Conservation (phyloP, 2,888 invertebrate genomes). For the Ceriagrion tenellum region DNA sequence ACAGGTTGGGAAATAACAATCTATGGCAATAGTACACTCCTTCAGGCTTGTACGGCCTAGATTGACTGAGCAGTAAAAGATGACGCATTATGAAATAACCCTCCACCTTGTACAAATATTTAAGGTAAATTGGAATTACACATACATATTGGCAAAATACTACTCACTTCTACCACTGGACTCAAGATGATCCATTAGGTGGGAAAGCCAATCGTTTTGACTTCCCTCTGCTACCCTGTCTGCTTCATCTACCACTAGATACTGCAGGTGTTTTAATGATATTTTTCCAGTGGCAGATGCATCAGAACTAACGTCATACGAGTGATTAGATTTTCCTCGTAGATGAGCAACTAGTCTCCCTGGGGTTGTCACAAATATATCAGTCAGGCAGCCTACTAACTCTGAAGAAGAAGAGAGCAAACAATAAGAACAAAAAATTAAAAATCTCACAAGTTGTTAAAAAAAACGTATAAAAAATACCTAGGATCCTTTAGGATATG, state of each 20-base stretch:
- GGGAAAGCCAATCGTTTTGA: conserved; percentile 94
- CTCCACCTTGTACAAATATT: too few species aligned
- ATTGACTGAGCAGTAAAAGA: too few species aligned
- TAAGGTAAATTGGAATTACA: conserved; percentile 9
- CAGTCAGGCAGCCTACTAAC: conserved; percentile 82
- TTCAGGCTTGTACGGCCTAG: too few species aligned
- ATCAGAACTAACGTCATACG: not conserved
- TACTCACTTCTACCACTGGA: conserved; percentile 71
- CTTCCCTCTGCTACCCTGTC: conserved; percentile 96
- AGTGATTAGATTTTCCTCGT: conserved; percentile 78
- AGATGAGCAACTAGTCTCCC: conserved; percentile 96
- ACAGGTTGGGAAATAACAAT: too few species aligned
- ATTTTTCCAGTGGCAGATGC: conserved; percentile 84
- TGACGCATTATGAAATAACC: too few species aligned
- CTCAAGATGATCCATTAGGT: conserved; percentile 86
- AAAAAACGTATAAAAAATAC: too few species aligned
- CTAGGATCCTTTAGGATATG: too few species aligned
- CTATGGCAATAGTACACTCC: too few species aligned
- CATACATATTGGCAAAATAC: too few species aligned
- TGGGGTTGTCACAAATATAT: conserved; percentile 95
- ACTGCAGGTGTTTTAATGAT: conserved; percentile 85
- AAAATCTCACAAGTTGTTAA: too few species aligned
- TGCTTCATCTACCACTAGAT: conserved; percentile 97
- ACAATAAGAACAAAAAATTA: not conserved
- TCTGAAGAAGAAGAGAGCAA: conserved; percentile 76